These are phyloP conservation scores for Calidris pygmaea DNA, from an alignment of 2,113 vertebrate genomes.

Conservation along the genomic window DNA sequence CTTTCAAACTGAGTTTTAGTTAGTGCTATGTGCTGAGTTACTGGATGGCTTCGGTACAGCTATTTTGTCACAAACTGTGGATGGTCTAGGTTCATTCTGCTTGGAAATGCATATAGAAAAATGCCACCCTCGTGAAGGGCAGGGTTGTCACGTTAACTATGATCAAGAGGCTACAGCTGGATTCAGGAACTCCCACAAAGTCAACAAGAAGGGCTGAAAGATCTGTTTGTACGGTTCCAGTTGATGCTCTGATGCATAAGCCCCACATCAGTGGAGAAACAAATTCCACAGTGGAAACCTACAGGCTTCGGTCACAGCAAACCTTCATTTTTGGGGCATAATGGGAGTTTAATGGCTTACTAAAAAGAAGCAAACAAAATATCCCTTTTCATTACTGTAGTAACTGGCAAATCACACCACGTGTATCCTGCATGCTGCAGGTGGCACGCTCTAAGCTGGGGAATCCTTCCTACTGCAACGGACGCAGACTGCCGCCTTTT, in stretches of 20 bases:
- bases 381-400: background rate
- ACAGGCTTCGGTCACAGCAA: background rate
- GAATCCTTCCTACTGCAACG: background rate
- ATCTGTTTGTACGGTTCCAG: background rate
- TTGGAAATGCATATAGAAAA: background rate
- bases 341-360: background rate
- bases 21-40: background rate
- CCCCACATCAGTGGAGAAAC: background rate
- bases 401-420: background rate
- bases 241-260: background rate
- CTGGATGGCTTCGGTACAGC: background rate
- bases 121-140: background rate
- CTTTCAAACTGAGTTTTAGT: background rate
- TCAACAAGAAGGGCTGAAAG: background rate
- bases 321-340: background rate
- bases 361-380: background rate
- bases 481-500: background rate
- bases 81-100: background rate
- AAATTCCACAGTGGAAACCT: background rate
- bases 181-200: background rate
- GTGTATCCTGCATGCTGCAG: background rate
- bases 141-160: background rate
- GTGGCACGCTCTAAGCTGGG: background rate
- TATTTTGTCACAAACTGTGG: background rate
- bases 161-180: background rate